Conservation (phyloP, 2,888 invertebrate genomes). For the Standfussiana lucernea region DNA sequence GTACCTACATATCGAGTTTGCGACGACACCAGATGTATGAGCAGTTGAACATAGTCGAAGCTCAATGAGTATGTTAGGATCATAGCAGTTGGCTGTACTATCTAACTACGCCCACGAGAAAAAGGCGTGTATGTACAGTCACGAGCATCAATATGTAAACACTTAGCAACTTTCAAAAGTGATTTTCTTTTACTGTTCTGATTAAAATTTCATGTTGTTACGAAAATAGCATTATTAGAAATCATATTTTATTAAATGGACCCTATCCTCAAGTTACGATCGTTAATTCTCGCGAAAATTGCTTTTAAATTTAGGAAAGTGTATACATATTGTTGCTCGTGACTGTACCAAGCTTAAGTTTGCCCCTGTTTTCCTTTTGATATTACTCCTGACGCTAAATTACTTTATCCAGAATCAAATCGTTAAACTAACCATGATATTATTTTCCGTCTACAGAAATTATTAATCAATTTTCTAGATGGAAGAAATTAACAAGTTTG, state of each 20-base stretch:
- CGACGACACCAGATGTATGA: background rate
- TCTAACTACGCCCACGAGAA: background rate
- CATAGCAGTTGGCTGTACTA: background rate
- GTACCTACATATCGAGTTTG: background rate
- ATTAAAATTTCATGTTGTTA: no score
- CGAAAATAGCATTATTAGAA: no score
- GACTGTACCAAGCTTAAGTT: no score
- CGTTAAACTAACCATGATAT: constrained; percentile 40
- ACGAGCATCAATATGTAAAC: no score
- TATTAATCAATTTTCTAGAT: constrained; percentile 46
- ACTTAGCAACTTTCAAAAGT: no score
- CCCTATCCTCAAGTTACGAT: no score
- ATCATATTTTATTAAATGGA: no score
- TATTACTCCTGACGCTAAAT: background rate
- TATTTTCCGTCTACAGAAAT: constrained; percentile 41
- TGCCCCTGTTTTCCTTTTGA: constrained; percentile 21
- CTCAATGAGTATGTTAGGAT: background rate
- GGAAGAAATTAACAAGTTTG: constrained; percentile 45
- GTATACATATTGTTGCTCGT: no score
- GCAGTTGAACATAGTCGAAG: background rate
- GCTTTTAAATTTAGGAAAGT: no score
- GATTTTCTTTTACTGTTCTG: no score
- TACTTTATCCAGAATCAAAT: constrained; percentile 30
- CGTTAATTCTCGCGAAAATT: no score
- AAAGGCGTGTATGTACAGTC: background rate